Evolutionary conservation across 1,140 invertebrate species (phyloP).

Genomic region (Macrobrachium nipponense): DNA sequence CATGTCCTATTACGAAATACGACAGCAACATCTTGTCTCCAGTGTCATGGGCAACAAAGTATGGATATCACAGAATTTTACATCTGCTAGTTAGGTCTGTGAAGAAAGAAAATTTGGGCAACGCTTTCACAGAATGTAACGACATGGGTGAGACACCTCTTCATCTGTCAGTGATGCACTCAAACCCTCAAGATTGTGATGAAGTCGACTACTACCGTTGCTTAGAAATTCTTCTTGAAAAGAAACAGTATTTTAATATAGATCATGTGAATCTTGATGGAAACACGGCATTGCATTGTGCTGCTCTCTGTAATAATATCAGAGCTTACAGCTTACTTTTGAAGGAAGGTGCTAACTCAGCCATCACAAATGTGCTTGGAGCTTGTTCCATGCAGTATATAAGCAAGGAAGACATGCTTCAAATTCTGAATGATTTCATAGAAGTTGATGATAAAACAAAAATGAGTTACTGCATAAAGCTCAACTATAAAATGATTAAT

Average conservation of each 20-base stretch:
- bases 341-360: constrained; percentile 78
- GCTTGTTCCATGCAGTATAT: constrained; percentile 69
- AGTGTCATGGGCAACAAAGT: constrained; percentile 69
- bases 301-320: constrained; percentile 73
- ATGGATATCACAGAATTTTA: constrained; percentile 75
- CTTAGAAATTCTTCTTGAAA: constrained; percentile 72
- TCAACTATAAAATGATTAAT: too few species aligned
- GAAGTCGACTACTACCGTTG: constrained; percentile 69
- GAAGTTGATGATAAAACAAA: too few species aligned
- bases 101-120: constrained; percentile 21
- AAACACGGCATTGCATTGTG: constrained; percentile 86
- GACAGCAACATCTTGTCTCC: constrained; percentile 63
- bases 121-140: constrained; percentile 33
- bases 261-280: constrained; percentile 78
- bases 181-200: constrained; percentile 34
- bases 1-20: constrained; percentile 68
- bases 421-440: too few species aligned
- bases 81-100: constrained; percentile 71
- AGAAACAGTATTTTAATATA: constrained; percentile 72
- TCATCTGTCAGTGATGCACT: constrained; percentile 72
- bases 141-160: constrained; percentile 68
- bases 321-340: constrained; percentile 73
- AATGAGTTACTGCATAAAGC: too few species aligned
- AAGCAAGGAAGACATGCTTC: too few species aligned
- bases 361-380: constrained; percentile 76